Evolutionary conservation across 2,888 invertebrate genomes (phyloP).

Genomic region (Xanthorhoe designata): DNA sequence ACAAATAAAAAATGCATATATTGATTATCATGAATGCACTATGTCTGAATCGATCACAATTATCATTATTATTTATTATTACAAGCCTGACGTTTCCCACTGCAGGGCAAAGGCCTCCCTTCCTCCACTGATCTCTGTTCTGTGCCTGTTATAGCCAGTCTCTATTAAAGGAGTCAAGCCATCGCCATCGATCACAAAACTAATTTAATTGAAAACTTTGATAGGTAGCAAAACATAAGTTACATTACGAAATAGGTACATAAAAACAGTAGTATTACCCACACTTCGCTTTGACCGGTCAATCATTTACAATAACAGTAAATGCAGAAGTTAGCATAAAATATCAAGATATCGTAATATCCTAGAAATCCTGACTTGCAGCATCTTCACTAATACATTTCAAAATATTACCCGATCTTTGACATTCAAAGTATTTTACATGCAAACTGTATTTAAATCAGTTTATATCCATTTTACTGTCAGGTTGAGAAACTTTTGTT

Average conservation of each 20-base stretch:
- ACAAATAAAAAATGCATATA: no score
- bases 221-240: no score
- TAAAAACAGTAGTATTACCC: not conserved
- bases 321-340: not conserved
- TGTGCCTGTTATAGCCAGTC: no score
- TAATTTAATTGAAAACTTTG: no score
- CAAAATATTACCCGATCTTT: slow-evolving; percentile 48
- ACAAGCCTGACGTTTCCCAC: no score
- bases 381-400: slow-evolving; percentile 32
- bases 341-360: not conserved
- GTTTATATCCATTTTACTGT: slow-evolving; percentile 58
- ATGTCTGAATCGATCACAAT: no score
- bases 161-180: no score
- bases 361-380: slow-evolving; percentile 1
- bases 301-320: not conserved
- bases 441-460: slow-evolving; percentile 62
- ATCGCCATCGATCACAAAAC: no score
- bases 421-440: slow-evolving; percentile 52
- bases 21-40: no score
- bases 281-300: not conserved
- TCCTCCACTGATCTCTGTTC: no score
- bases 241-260: not conserved
- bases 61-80: no score
- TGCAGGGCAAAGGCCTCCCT: no score
- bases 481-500: slow-evolving; percentile 59